A percentile compares a stretch with the other conserved stretches of the same genome.
These are phyloP conservation scores for Pelodytes ibericus DNA, from an alignment of 2,797 vertebrate genomes.

Conservation along the genomic window DNA sequence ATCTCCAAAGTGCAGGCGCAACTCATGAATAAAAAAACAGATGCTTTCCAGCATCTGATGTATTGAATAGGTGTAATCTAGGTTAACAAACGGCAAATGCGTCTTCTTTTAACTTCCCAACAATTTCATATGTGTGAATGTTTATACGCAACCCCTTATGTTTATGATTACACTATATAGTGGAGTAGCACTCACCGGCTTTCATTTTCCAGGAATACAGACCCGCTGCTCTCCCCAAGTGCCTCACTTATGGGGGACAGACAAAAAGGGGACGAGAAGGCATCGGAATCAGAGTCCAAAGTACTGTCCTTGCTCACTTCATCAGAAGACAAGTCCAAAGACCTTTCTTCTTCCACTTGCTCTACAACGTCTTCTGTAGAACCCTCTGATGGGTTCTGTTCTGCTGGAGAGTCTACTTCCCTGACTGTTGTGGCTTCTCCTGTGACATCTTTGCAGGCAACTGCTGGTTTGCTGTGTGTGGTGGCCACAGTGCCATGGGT, in stretches of 20 bases:
- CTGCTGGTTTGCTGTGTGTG: constrained; percentile 44
- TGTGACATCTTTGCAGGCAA: constrained; percentile 58
- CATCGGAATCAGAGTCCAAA: constrained; percentile 92
- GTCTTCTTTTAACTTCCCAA: no score
- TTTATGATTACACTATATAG: no score
- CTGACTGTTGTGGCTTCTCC: constrained; percentile 59
- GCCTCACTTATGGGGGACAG: constrained; percentile 92
- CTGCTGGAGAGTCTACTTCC: constrained; percentile 63
- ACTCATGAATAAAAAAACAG: no score
- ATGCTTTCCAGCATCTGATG: no score
- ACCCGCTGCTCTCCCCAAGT: constrained; percentile 86
- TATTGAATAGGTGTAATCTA: no score
- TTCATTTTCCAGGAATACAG: constrained; percentile 89
- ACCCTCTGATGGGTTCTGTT: constrained; percentile 66
- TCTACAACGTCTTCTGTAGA: constrained; percentile 65
- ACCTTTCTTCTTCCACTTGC: constrained; percentile 83
- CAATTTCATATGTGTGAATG: no score
- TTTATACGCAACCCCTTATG: no score
- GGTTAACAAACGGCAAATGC: no score
- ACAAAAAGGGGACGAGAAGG: constrained; percentile 95
- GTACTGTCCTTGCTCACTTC: constrained; percentile 96
- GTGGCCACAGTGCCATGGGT: constrained; percentile 59
- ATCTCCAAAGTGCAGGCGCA: no score
- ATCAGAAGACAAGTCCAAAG: constrained; percentile 86
- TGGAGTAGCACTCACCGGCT: constrained; percentile 86